Evolutionary conservation across 2,113 vertebrate species (phyloP).

Genomic region (Boulengeromyrus knoepffleri): DNA sequence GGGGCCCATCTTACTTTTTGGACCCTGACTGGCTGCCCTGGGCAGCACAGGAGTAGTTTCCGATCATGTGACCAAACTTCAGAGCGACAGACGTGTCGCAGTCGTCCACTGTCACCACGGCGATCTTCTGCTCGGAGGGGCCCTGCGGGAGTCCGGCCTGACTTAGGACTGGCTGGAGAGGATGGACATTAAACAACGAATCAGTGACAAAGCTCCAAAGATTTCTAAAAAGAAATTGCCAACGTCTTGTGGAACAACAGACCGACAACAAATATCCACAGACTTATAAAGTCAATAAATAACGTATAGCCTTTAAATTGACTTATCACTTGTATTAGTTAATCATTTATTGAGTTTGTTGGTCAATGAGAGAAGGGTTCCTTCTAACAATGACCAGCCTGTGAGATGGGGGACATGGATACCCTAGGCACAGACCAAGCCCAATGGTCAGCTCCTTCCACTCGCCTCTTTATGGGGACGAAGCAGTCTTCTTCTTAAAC

Average conservation of each 20-base stretch:
- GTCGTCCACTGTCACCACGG: conserved; percentile 80
- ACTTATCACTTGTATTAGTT: background rate
- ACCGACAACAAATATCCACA: background rate
- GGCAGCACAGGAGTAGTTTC: conserved; percentile 85
- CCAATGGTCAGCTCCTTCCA: background rate
- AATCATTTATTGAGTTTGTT: background rate
- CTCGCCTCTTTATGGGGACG: background rate
- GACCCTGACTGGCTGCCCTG: conserved; percentile 85
- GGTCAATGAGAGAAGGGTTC: background rate
- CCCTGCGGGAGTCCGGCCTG: conserved; percentile 79
- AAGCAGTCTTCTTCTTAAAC: background rate
- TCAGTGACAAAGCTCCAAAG: background rate
- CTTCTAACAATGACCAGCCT: background rate
- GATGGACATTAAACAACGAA: background rate
- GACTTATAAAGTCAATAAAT: background rate
- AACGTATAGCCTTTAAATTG: background rate
- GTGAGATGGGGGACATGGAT: background rate
- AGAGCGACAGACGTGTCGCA: conserved; percentile 81
- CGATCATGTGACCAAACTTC: conserved; percentile 72
- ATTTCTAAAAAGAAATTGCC: background rate
- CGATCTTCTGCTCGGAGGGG: conserved; percentile 87
- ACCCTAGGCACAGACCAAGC: background rate
- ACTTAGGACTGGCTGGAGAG: conserved; percentile 70
- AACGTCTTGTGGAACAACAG: background rate
- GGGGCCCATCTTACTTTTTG: conserved; percentile 72